A percentile compares a stretch with the other conserved stretches of the same genome.
These are phyloP conservation scores for Clytia hemisphaerica DNA, from an alignment of 30 jellyfish, hydroid and myxozoan species.

Conservation along the genomic window DNA sequence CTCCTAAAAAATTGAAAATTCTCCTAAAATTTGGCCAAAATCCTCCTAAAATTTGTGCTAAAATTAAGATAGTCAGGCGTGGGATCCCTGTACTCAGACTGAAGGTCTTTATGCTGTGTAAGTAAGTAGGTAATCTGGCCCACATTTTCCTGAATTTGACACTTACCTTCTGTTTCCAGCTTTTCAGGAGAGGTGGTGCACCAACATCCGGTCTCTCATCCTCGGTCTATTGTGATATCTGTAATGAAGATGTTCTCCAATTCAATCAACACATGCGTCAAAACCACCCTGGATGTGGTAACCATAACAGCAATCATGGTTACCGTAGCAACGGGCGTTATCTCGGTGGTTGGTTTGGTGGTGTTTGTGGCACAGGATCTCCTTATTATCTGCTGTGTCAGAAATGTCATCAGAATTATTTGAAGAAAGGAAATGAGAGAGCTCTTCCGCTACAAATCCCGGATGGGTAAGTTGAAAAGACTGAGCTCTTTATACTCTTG, in stretches of 20 bases:
- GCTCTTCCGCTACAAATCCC: slow-evolving; percentile 45
- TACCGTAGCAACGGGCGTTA: slow-evolving; percentile 85
- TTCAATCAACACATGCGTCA: slow-evolving; percentile 68
- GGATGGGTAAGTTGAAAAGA: slow-evolving; percentile 32
- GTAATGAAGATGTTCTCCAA: slow-evolving; percentile 34
- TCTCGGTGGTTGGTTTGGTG: slow-evolving; percentile 85
- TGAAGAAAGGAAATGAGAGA: slow-evolving; percentile 34
- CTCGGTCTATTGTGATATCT: slow-evolving; percentile 62
- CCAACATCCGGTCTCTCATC: too few species aligned
- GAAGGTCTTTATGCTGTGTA: too few species aligned
- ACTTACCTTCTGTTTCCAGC: too few species aligned
- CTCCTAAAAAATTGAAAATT: too few species aligned
- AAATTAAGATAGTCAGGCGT: too few species aligned
- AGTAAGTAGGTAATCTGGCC: too few species aligned
- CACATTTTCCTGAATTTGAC: too few species aligned
- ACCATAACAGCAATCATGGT: slow-evolving; percentile 66
- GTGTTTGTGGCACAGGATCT: slow-evolving; percentile 85
- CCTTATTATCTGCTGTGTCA: slow-evolving; percentile 82
- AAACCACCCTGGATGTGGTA: slow-evolving; percentile 86
- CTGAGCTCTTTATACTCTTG: too few species aligned
- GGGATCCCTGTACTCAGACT: too few species aligned
- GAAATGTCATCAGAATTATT: slow-evolving; percentile 48
- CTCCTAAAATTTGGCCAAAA: too few species aligned
- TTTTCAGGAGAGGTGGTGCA: too few species aligned
- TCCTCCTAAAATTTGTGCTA: too few species aligned